Evolutionary conservation across 2,888 invertebrate species (phyloP).

Genomic region (Epistrophella euchroma): DNA sequence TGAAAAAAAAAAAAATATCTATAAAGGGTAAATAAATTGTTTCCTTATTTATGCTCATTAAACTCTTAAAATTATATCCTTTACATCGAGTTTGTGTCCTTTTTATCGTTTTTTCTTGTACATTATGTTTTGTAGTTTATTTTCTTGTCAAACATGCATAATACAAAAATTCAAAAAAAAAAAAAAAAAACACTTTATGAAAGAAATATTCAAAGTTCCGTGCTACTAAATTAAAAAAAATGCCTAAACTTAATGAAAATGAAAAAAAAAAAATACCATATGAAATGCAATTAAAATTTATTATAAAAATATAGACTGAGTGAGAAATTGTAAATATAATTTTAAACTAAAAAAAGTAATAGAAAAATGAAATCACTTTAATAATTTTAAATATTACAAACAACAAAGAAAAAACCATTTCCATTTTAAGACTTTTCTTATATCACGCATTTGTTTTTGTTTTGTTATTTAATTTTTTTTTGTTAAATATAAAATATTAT

Average conservation of each 20-base stretch:
- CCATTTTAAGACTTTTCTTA: constrained; percentile 44
- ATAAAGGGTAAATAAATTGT: constrained; percentile 69
- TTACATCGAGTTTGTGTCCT: constrained; percentile 51
- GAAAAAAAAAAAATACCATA: constrained; percentile 17
- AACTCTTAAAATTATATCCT: constrained; percentile 63
- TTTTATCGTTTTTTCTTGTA: constrained; percentile 44
- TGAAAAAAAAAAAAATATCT: constrained; percentile 2
- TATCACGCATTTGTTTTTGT: constrained; percentile 20
- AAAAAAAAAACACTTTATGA: constrained; percentile 32
- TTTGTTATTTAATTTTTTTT: constrained; percentile 42
- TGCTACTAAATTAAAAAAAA: constrained; percentile 59
- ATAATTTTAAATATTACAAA: constrained; percentile 20
- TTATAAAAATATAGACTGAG: constrained; percentile 76
- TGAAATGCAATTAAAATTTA: constrained; percentile 46
- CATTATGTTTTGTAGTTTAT: constrained; percentile 58
- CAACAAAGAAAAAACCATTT: constrained; percentile 46
- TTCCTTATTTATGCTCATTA: constrained; percentile 74
- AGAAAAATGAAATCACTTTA: constrained; percentile 26
- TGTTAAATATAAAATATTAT: constrained; percentile 50
- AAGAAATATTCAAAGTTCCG: constrained; percentile 73
- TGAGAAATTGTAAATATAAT: constrained; percentile 75
- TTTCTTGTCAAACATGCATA: constrained; percentile 1
- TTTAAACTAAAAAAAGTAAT: constrained; percentile 33
- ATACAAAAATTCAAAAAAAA: background rate
- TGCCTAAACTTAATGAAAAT: constrained; percentile 62